phyloP scores from a whole-genome alignment of 2,797 vertebrate species.

The Tokudaia muenninki region DNA sequence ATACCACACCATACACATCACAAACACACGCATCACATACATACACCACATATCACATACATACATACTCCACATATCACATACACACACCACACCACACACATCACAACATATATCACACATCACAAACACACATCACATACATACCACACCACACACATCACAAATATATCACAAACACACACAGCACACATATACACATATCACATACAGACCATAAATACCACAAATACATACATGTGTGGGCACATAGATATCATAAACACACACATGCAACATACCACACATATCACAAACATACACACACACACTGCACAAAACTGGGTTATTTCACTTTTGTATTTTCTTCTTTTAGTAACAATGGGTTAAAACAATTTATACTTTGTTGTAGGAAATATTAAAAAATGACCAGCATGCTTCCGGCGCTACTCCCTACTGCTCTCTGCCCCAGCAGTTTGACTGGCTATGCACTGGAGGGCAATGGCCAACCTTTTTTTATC shows the following conservation, averaged over 20 bases:
- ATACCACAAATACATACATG: not conserved
- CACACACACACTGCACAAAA: not conserved
- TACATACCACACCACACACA: not conserved
- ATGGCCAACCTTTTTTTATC: too few relatives aligned
- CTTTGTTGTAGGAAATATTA: too few relatives aligned
- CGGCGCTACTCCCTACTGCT: too few relatives aligned
- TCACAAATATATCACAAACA: not conserved
- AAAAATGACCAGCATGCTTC: too few relatives aligned
- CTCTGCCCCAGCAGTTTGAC: too few relatives aligned
- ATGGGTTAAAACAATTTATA: not conserved
- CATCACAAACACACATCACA: not conserved
- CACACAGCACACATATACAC: too few relatives aligned
- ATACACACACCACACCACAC: not conserved
- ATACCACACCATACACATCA: not conserved
- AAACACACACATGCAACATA: not conserved
- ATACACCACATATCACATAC: not conserved
- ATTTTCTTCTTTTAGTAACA: not conserved
- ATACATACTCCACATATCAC: fast-evolving
- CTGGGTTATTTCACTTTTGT: too few relatives aligned
- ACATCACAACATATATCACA: not conserved
- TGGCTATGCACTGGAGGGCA: too few relatives aligned
- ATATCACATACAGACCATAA: not conserved
- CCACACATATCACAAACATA: not conserved
- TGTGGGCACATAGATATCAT: not conserved
- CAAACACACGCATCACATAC: not conserved